These are phyloP conservation scores for Clistopyga incitator DNA, from an alignment of 2,888 invertebrate species.

Conservation along the genomic window DNA sequence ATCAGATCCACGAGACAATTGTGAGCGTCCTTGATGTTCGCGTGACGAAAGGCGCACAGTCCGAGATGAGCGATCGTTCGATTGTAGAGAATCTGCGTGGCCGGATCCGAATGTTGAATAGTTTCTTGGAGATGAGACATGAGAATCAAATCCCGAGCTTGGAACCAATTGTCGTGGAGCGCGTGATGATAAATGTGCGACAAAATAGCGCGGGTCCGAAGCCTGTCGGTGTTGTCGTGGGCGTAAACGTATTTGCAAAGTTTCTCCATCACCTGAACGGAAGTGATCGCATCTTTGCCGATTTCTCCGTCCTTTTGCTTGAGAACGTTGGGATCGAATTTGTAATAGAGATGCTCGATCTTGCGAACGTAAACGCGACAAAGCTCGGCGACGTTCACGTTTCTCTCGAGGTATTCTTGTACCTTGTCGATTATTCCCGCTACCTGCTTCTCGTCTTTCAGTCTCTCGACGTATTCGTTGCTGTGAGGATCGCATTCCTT, in stretches of 20 bases:
- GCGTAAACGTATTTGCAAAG: constrained; percentile 98
- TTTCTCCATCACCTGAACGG: constrained; percentile 95
- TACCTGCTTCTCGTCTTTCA: constrained; percentile 96
- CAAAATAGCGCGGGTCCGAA: constrained; percentile 97
- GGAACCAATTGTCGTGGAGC: constrained; percentile 98
- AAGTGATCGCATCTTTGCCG: constrained; percentile 88
- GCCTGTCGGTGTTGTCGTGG: constrained; percentile 95
- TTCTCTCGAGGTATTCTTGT: constrained; percentile 90
- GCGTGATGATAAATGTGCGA: constrained; percentile 99
- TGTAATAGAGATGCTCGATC: constrained; percentile 99
- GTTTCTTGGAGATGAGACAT: constrained; percentile 99
- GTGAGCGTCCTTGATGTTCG: constrained; percentile 98
- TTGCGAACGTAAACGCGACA: constrained; percentile 97
- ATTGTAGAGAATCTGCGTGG: constrained; percentile 98
- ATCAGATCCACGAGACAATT: constrained; percentile 99
- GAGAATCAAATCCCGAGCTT: constrained; percentile 95
- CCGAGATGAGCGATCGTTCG: constrained; percentile 99
- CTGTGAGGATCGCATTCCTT: constrained; percentile 99
- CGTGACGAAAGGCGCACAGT: constrained; percentile 99
- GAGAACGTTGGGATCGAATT: constrained; percentile 94
- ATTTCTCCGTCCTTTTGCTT: constrained; percentile 90
- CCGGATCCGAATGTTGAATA: constrained; percentile 98
- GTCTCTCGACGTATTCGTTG: constrained; percentile 97
- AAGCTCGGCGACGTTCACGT: constrained; percentile 92
- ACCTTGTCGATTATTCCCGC: constrained; percentile 96